Base-by-base conservation (phyloP, 2,888 invertebrate species). In the Luffia ferchaultella region DNA sequence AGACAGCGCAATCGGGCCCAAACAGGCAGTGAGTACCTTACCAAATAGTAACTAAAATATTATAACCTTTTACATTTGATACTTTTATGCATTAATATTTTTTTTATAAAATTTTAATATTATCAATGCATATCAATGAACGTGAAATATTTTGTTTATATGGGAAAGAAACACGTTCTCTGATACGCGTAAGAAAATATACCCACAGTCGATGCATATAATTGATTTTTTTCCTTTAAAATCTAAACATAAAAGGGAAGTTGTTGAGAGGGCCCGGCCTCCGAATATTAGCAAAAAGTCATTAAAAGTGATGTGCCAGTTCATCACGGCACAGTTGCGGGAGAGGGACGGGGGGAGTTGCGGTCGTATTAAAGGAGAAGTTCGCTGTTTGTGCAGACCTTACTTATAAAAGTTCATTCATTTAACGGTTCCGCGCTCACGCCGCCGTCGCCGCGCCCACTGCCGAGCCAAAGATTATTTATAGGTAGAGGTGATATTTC, bases 241-340 rank as follows among this genome's bases (percentile, higher is more conserved):
- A 12, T 12, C 30, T 30, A 30, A 30, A 30, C 30, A 30, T 30
- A 30, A 30, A 30, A 30, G 30, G 30, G 12, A 30, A 30, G 30
- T 30, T n/a, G n/a, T n/a, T 30, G 30, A 12, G 12, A 3, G 30
- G 30, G 30, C 30, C 30, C 30, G 5, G 20, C 65, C 70, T 62
- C 62, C 60, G 77, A 76, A 82, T 79, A 82, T 80, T 78, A 80
- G 79, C 80, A 73, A 76, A 82, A 83, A 83, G 82, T 82, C 80
- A 83, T 83, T 83, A 82, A 82, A 83, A 82, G 76, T 82, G 70
- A 77, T 75, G 73, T 30, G 68, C 62, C 68, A 77, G 76, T 80
- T 80, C 80, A 80, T 80, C 80, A 80, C 69, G 64, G 64, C 65
- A n/a, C 30, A 30, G 30, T 3, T 3, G 5, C 30, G 30, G 5